Evolutionary conservation across 2,888 invertebrate genomes (phyloP).

Genomic region (Drosophila robusta): DNA sequence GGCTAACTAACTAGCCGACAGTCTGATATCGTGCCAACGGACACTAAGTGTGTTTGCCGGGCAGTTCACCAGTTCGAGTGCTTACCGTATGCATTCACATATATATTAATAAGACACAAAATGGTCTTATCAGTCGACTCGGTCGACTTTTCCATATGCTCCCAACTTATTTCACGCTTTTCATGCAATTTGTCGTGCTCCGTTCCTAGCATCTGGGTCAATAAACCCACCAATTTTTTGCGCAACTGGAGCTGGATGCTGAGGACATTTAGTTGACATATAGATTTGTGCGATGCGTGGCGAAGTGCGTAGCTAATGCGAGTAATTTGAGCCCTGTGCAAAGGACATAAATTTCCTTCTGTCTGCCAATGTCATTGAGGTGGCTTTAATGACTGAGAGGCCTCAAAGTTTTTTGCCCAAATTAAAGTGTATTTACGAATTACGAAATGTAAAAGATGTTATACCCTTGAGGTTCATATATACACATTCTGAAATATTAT

Average conservation of each 20-base stretch:
- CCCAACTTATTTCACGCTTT: slow-evolving; percentile 73
- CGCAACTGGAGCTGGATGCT: slow-evolving; percentile 6
- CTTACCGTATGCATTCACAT: slow-evolving; percentile 54
- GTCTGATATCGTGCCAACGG: slow-evolving; percentile 27
- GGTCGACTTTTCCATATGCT: slow-evolving; percentile 62
- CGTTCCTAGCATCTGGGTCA: slow-evolving; percentile 49
- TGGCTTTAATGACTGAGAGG: slow-evolving; percentile 33
- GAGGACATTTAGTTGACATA: slow-evolving; percentile 58
- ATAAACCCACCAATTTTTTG: slow-evolving; percentile 53
- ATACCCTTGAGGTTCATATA: neutral
- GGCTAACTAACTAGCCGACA: slow-evolving; percentile 20
- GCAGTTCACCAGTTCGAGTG: slow-evolving; percentile 2
- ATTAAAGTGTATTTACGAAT: neutral
- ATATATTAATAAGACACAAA: slow-evolving; percentile 65
- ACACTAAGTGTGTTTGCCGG: neutral
- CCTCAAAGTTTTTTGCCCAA: neutral
- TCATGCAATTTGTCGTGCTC: slow-evolving; percentile 64
- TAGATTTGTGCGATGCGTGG: slow-evolving; percentile 66
- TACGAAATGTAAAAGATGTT: neutral
- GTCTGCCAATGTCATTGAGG: slow-evolving; percentile 29
- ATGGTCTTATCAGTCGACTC: slow-evolving; percentile 48
- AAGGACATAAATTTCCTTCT: slow-evolving; percentile 60
- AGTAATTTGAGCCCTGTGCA: slow-evolving; percentile 66
- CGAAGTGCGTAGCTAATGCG: slow-evolving; percentile 72
- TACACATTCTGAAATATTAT: neutral